These are phyloP conservation scores for Pocota personata DNA, from an alignment of 2,888 invertebrate genomes.

Conservation along the genomic window DNA sequence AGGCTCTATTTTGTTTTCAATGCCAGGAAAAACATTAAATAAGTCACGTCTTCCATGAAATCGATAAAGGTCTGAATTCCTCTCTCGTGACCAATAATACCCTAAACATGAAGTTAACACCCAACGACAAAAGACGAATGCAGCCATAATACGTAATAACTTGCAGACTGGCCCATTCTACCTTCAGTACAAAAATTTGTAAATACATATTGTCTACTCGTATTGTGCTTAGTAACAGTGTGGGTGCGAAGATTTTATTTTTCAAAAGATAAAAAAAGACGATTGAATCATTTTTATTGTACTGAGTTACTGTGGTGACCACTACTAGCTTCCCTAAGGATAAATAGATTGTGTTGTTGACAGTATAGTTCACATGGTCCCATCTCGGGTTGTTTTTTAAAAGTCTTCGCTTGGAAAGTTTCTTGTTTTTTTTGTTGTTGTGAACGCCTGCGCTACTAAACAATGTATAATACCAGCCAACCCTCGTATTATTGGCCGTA, in stretches of 20 bases:
- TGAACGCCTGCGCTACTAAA: neutral
- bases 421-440: neutral
- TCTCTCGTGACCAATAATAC: constrained; percentile 17
- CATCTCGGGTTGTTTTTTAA: neutral
- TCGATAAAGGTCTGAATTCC: constrained; percentile 41
- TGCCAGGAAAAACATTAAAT: constrained; percentile 7
- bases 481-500: neutral
- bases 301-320: neutral
- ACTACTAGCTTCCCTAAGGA: neutral
- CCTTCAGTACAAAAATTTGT: neutral
- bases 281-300: constrained; percentile 8
- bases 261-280: neutral
- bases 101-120: constrained; percentile 15
- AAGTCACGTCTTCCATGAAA: constrained; percentile 46
- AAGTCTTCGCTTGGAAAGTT: neutral
- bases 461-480: neutral
- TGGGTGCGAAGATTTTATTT: constrained; percentile 6
- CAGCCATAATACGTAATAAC: constrained; percentile 10
- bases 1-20: constrained; percentile 11
- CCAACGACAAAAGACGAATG: constrained; percentile 22
- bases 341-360: constrained; percentile 17
- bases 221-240: neutral
- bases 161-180: constrained; percentile 3
- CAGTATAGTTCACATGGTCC: neutral
- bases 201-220: neutral